phyloP scores from a whole-genome alignment of 2,797 vertebrate genomes.

The Eulemur albifrons region DNA sequence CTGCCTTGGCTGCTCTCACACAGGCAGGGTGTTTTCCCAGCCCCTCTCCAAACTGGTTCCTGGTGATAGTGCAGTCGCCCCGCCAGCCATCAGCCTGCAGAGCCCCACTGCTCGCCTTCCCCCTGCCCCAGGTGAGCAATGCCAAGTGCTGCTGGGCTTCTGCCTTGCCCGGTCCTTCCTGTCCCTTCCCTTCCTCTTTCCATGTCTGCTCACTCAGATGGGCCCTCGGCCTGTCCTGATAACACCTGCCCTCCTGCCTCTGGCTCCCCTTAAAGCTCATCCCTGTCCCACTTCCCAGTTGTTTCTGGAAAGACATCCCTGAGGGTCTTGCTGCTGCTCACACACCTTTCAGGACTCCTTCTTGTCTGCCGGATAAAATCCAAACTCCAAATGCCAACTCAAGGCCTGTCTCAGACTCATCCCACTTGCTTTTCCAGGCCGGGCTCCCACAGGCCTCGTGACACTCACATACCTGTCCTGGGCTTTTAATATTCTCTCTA shows the following conservation, averaged over 20 bases:
- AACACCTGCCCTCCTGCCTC: background rate
- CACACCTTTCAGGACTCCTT: background rate
- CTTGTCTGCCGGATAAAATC: background rate
- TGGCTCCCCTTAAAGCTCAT: background rate
- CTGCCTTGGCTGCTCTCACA: accelerated
- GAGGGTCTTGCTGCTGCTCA: background rate
- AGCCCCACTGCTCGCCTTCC: background rate
- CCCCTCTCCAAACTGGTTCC: background rate
- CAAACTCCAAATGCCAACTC: background rate
- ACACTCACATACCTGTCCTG: background rate
- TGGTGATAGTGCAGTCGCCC: background rate
- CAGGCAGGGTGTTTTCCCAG: background rate
- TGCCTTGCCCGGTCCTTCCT: background rate
- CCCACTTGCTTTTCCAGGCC: background rate
- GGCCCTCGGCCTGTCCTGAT: background rate
- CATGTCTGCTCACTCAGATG: background rate
- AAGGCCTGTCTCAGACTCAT: background rate
- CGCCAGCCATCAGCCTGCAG: too few species aligned
- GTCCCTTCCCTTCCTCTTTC: background rate
- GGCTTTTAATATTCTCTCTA: background rate
- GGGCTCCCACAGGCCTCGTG: background rate
- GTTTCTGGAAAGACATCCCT: background rate
- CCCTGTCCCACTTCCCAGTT: background rate
- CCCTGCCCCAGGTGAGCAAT: background rate
- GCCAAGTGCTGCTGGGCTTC: background rate